Evolutionary conservation across 2,797 vertebrate species (phyloP), one percentile per base, ranked within the genome.

Genomic region (Acrossocheilus fasciatus): DNA sequence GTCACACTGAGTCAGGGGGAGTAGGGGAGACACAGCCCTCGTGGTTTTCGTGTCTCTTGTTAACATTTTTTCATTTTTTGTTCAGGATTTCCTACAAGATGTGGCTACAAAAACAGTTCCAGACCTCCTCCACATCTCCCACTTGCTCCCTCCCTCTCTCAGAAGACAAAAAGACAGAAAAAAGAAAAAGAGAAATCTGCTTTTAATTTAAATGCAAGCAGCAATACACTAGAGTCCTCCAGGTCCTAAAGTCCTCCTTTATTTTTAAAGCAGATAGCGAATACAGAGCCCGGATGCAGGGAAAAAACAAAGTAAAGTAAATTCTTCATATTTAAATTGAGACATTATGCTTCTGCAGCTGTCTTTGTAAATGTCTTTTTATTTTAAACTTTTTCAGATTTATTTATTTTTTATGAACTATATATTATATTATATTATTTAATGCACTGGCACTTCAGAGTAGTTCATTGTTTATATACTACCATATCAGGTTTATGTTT

Each of bases 71-170:
- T 43, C 41, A 43, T 43, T 43, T 43, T 95, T 92, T 92, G 94
- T 95, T 93, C 93, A 93, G 94, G 95, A 94, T 94, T 95, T 97
- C 95, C 95, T 95, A 92, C 88, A 94, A 91, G 87, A 94, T 93
- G 90, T 92, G 91, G 95, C 92, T 91, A 87, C 91, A 83, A 93
- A 93, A 93, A 54, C 59, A 93, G 88, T 94, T 95, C 95, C 88
- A 89, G 95, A 95, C 92, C 92, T 82, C 82, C 76, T 89, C 87
- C 66, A 76, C 78, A 83, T 88, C 74, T 70, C 84, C 86, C 89
- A 78, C 87, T 88, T 87, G 88, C 87, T 82, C 84, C 83, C 77
- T 90, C 87, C 62, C 87, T 89, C 87, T 89, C 84, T 91, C 89
- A 88, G 83, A 91, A 89, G 87, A 87, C 88, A 88, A 88, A 90